These are phyloP conservation scores for Pica pica DNA, from an alignment of 2,113 vertebrate species.

Conservation along the genomic window DNA sequence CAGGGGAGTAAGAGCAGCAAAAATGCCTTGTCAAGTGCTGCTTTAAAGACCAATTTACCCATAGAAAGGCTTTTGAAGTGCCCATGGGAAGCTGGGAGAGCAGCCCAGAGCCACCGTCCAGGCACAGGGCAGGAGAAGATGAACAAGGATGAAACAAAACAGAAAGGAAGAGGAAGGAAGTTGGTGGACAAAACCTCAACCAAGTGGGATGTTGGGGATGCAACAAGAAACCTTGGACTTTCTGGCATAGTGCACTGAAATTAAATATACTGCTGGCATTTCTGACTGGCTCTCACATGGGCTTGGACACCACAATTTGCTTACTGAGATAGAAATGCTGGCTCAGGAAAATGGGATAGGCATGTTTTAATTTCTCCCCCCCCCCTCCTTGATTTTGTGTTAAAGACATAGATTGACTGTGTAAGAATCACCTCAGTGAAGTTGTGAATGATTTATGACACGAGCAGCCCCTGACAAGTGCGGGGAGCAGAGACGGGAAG, in stretches of 20 bases:
- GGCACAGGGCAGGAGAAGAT: not conserved
- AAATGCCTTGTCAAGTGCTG: not conserved
- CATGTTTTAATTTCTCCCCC: not conserved
- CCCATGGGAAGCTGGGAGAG: not conserved
- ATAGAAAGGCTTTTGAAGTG: not conserved
- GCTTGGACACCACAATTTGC: not conserved
- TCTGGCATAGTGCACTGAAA: not conserved
- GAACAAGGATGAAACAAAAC: not conserved
- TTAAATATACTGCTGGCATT: not conserved
- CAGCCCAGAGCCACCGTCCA: not conserved
- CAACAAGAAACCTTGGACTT: not conserved
- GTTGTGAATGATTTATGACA: constrained; percentile 10
- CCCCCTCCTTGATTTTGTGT: not conserved
- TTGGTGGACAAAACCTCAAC: not conserved
- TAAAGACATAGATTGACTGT: not conserved
- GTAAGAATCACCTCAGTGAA: not conserved
- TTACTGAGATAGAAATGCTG: constrained; percentile 8
- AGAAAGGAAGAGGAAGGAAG: not conserved
- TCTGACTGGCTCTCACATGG: not conserved
- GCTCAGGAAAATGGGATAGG: not conserved
- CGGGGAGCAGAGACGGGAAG: not conserved
- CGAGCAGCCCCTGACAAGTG: not conserved
- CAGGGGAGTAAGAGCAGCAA: not conserved
- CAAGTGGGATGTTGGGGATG: not conserved
- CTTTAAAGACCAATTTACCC: not conserved